phyloP scores from a whole-genome alignment of 2,113 vertebrate species.

The Epinephelus lanceolatus region DNA sequence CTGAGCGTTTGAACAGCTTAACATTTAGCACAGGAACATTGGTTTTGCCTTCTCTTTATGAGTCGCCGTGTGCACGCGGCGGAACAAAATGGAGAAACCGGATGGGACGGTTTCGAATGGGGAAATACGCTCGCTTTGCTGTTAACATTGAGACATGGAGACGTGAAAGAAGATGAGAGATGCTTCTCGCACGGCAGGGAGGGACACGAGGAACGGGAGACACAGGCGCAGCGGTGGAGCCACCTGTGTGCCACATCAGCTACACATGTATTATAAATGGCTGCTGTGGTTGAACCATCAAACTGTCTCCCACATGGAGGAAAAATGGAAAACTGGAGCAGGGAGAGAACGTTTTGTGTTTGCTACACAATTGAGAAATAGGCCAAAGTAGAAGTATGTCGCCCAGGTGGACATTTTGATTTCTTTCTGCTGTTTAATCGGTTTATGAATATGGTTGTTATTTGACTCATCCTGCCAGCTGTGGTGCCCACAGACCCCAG shows the following conservation, averaged over 20 bases:
- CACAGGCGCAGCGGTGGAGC: conserved; percentile 1
- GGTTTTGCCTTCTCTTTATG: conserved; percentile 64
- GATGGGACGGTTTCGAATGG: conserved; percentile 46
- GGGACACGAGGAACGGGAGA: conserved; percentile 6
- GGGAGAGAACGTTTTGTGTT: conserved; percentile 17
- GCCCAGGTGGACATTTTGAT: conserved; percentile 10
- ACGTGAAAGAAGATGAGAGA: conserved; percentile 55
- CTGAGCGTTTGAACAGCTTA: conserved; percentile 66
- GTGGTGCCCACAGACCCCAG: no score
- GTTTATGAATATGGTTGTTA: conserved; percentile 9
- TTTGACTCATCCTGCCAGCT: background rate
- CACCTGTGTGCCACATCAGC: conserved; percentile 65
- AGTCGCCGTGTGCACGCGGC: conserved; percentile 31
- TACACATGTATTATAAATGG: conserved; percentile 69
- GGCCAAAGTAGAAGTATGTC: conserved; percentile 39
- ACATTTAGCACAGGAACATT: conserved; percentile 74
- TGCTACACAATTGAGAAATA: conserved; percentile 44
- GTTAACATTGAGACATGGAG: conserved; percentile 43
- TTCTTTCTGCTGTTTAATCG: conserved; percentile 42
- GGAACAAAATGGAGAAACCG: conserved; percentile 47
- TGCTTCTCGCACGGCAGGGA: conserved; percentile 19
- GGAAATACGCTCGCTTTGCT: conserved; percentile 31
- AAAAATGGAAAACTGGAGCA: conserved; percentile 59
- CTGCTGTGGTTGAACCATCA: conserved; percentile 60
- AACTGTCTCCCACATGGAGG: conserved; percentile 28